A percentile compares a stretch with the other conserved stretches of the same genome.
phyloP scores from a whole-genome alignment of 2,888 invertebrate species.

The Pilophorus perplexus region DNA sequence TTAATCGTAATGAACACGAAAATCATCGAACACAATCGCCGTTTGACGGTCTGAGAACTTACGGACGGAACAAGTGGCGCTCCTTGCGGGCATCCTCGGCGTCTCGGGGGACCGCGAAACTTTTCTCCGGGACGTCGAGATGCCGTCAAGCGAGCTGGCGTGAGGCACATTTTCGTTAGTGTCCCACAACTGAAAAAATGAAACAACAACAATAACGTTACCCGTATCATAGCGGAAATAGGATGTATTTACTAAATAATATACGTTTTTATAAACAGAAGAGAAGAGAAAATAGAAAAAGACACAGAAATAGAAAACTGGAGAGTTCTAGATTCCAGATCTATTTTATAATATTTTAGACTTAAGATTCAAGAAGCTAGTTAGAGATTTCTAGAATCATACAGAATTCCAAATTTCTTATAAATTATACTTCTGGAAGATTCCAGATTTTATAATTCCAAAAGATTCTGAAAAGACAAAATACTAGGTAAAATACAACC shows the following conservation, averaged over 20 bases:
- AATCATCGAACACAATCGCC: too few species aligned
- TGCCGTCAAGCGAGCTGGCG: slow-evolving; percentile 61
- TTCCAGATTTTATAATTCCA: too few species aligned
- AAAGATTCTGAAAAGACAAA: too few species aligned
- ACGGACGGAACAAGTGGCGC: slow-evolving; percentile 61
- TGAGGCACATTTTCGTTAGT: slow-evolving; percentile 53
- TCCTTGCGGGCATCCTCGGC: slow-evolving; percentile 54
- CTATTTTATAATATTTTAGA: too few species aligned
- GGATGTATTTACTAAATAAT: not conserved
- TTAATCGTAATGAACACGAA: too few species aligned
- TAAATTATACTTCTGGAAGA: too few species aligned
- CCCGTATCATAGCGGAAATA: not conserved
- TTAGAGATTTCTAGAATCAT: too few species aligned
- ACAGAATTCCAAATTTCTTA: too few species aligned
- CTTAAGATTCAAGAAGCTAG: too few species aligned
- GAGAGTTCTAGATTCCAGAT: too few species aligned
- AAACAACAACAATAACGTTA: not conserved
- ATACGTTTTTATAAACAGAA: not conserved
- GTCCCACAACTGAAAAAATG: slow-evolving; percentile 52
- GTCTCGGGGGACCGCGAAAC: slow-evolving; percentile 49
- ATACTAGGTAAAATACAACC: too few species aligned
- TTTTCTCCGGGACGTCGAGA: slow-evolving; percentile 55
- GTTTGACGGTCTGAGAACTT: too few species aligned
- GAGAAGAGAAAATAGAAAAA: not conserved
- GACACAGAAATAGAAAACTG: not conserved